A percentile compares a stretch with the other conserved stretches of the same genome.
Evolutionary conservation across 1,140 invertebrate species (phyloP).

Genomic region (Elysia chlorotica): DNA sequence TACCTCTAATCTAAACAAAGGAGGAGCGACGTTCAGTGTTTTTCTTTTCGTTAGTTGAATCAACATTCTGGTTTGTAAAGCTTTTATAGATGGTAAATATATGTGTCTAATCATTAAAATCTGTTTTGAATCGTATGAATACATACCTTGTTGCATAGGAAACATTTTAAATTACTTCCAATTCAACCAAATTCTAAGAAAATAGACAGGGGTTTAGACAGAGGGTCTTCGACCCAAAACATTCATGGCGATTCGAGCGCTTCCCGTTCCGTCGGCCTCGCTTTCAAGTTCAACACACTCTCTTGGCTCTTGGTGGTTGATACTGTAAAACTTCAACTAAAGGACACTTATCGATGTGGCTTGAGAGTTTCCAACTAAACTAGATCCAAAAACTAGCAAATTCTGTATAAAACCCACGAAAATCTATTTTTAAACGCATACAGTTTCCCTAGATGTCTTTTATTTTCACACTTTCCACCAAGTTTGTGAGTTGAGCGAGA

Average conservation of each 20-base stretch:
- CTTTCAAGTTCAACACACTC: no score
- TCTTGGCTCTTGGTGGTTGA: no score
- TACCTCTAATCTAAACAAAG: neutral
- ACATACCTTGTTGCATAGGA: slow-evolving; percentile 17
- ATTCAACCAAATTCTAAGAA: neutral
- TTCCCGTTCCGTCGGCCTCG: neutral
- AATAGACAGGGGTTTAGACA: neutral
- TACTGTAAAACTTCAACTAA: no score
- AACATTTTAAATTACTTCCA: slow-evolving; percentile 12
- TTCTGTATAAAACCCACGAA: no score
- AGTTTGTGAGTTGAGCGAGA: no score
- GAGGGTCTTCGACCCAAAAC: neutral
- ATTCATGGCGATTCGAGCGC: neutral
- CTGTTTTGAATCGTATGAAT: neutral
- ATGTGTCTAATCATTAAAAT: neutral
- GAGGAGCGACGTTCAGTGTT: neutral
- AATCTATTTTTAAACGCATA: no score
- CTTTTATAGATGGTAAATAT: neutral
- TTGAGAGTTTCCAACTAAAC: no score
- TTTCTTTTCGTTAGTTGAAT: neutral
- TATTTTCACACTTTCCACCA: no score
- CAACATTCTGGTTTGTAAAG: neutral
- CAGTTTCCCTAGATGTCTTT: no score
- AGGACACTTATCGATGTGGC: no score
- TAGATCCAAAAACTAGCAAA: no score